A percentile compares a stretch with the other conserved stretches of the same genome.
Evolutionary conservation across 1,140 invertebrate genomes (phyloP).

Genomic region (Drosophila parabipectinata): DNA sequence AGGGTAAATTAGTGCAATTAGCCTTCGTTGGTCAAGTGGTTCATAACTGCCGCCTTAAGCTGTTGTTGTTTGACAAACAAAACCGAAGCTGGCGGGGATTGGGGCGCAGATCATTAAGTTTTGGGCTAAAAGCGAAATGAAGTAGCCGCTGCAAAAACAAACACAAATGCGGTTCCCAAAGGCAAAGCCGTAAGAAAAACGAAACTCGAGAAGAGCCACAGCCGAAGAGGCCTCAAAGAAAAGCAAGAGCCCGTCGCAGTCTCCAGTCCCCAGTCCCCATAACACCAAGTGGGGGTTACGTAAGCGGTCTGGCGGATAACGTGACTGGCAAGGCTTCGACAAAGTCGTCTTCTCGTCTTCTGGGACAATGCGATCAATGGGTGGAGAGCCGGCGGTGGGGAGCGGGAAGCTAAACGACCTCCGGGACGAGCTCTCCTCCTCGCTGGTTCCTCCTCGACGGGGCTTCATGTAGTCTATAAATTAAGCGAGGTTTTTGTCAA

Average conservation of each 20-base stretch:
- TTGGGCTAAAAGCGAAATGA: conserved; percentile 38
- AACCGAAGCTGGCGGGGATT: conserved; percentile 27
- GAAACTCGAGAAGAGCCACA: conserved; percentile 51
- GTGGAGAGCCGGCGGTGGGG: neutral
- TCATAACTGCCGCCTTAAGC: conserved; percentile 32
- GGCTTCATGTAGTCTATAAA: conserved; percentile 59
- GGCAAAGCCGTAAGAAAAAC: conserved; percentile 48
- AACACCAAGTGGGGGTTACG: conserved; percentile 46
- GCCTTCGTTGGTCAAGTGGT: conserved; percentile 28
- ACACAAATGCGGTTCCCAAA: conserved; percentile 45
- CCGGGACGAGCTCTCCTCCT: conserved; percentile 11
- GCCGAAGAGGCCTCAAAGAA: conserved; percentile 30
- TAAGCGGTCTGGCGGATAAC: conserved; percentile 50
- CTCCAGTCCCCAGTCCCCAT: neutral
- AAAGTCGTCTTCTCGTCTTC: conserved; percentile 23
- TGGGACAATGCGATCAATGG: conserved; percentile 11
- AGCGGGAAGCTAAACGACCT: conserved; percentile 19
- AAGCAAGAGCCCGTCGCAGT: conserved; percentile 8
- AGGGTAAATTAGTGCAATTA: conserved; percentile 28
- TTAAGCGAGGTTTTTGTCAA: conserved; percentile 49
- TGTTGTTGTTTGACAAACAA: conserved; percentile 59
- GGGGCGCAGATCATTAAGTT: conserved; percentile 34
- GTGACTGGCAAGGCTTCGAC: conserved; percentile 72
- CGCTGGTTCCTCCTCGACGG: conserved; percentile 16
- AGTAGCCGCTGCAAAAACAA: conserved; percentile 50